Evolutionary conservation across 1,140 invertebrate species (phyloP).

Genomic region (Steinernema khuongi): DNA sequence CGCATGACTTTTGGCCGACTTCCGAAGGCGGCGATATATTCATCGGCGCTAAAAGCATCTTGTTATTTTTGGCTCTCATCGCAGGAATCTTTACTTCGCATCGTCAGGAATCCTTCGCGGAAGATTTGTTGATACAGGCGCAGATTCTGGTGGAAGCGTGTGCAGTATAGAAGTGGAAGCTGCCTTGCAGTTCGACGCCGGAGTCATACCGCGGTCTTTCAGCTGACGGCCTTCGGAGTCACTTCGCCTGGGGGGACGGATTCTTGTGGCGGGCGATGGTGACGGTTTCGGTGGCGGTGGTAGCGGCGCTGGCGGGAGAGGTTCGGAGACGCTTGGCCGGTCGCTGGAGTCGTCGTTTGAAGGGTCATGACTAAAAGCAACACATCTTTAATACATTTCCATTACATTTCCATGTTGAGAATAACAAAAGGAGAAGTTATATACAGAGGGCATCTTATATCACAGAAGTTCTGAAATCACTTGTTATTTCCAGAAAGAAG

Average conservation of each 20-base stretch:
- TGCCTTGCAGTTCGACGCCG: slow-evolving; percentile 31
- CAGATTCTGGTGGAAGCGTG: slow-evolving; percentile 27
- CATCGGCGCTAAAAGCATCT: slow-evolving; percentile 30
- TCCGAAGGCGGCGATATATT: slow-evolving; percentile 41
- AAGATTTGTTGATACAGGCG: slow-evolving; percentile 28
- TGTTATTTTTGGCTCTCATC: neutral
- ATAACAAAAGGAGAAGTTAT: too few relatives aligned
- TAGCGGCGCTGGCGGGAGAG: slow-evolving; percentile 9
- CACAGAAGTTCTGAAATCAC: too few relatives aligned
- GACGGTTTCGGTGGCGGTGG: neutral
- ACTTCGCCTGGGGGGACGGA: slow-evolving; percentile 15
- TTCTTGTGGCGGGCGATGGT: slow-evolving; percentile 19
- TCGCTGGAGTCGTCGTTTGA: slow-evolving; percentile 14
- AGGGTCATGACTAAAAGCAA: neutral
- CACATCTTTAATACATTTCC: neutral
- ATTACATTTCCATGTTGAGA: neutral
- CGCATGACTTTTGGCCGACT: slow-evolving; percentile 43
- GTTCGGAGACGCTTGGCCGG: neutral
- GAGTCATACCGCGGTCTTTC: neutral
- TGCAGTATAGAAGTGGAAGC: slow-evolving; percentile 29
- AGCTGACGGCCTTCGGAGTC: slow-evolving; percentile 24
- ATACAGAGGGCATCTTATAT: too few relatives aligned
- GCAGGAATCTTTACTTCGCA: slow-evolving; percentile 36
- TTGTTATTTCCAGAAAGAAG: too few relatives aligned
- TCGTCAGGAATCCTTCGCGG: slow-evolving; percentile 34